Evolutionary conservation across 2,888 invertebrate species (phyloP), one percentile per base, ranked within the genome.

Genomic region (Dasysyrphus albostriatus): DNA sequence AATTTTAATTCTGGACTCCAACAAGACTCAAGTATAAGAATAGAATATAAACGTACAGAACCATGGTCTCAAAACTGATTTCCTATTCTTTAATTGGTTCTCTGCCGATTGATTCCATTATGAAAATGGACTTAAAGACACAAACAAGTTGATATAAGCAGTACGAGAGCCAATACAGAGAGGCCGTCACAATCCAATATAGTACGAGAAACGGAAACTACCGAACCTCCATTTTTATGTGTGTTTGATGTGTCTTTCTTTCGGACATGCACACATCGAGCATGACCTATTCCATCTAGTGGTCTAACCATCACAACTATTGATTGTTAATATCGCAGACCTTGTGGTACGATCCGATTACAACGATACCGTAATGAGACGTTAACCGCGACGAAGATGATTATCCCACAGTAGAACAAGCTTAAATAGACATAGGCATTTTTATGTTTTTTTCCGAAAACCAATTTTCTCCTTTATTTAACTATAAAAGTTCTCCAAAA

Each of bases 171-270:
- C 9, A 10, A 16, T 14, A 42, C 8, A n/a, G 12, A 29, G 3
- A n/a, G 6, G 12, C 32, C 47, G 14, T 12, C 14, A 14, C 32
- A 44, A 44, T 47, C 42, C 47, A 72, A 65, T 58, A 77, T 42
- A 65, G 77, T 67, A 73, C 58, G 67, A 47, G 73, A 74, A 83
- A 83, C 78, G 83, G 83, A 83, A 83, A 69, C 79, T n/a, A 73
- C 59, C 49, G 42, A 67, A 79, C 63, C 54, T 56, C 29, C 67
- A 79, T 83, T 73, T 73, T 47, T 78, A 56, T 78, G 37, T 67
- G 44, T 67, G 59, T 82, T 58, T 58, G 39, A 61, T 67, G 54
- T 47, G 78, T 61, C 59, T 58, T 79, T 58, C 47, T 58, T 19
- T 58, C 32, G 54, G 51, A 77, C 58, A 58, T 83, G 81, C 24